Evolutionary conservation across 2,113 vertebrate genomes (phyloP).

Genomic region (Fulmarus glacialis): DNA sequence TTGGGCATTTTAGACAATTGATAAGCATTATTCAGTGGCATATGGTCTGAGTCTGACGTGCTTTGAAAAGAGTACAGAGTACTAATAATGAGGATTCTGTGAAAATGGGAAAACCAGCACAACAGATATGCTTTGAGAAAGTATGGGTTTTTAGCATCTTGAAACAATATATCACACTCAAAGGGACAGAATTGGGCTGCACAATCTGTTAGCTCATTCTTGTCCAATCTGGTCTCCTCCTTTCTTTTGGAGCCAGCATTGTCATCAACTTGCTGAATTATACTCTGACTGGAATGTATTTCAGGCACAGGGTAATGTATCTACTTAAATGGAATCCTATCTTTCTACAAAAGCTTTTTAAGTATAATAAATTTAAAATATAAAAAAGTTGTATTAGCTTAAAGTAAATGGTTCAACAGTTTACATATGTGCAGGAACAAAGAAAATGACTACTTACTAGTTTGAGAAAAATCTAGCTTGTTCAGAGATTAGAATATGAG

Average conservation of each 20-base stretch:
- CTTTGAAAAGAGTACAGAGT: conserved; percentile 84
- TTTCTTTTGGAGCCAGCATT: conserved; percentile 86
- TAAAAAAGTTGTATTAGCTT: conserved; percentile 75
- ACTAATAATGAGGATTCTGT: conserved; percentile 85
- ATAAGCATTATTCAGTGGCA: conserved; percentile 84
- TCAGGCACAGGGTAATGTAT: conserved; percentile 83
- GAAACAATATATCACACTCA: conserved; percentile 88
- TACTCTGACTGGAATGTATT: conserved; percentile 85
- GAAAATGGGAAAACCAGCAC: conserved; percentile 83
- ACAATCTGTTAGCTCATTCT: conserved; percentile 87
- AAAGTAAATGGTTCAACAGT: conserved; percentile 80
- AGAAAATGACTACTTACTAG: conserved; percentile 49
- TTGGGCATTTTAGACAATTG: conserved; percentile 75
- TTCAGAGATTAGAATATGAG: conserved; percentile 34
- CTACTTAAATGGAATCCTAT: conserved; percentile 85
- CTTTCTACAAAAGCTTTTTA: conserved; percentile 82
- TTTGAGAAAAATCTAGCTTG: conserved; percentile 45
- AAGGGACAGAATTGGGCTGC: conserved; percentile 82
- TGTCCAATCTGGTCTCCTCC: conserved; percentile 85
- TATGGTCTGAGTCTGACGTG: conserved; percentile 84
- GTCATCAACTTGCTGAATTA: conserved; percentile 86
- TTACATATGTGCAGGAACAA: conserved; percentile 75
- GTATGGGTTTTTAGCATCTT: conserved; percentile 83
- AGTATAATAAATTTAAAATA: conserved; percentile 82
- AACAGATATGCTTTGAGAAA: conserved; percentile 83